phyloP scores from a whole-genome alignment of 2,113 vertebrate genomes.

The Alouatta palliata region DNA sequence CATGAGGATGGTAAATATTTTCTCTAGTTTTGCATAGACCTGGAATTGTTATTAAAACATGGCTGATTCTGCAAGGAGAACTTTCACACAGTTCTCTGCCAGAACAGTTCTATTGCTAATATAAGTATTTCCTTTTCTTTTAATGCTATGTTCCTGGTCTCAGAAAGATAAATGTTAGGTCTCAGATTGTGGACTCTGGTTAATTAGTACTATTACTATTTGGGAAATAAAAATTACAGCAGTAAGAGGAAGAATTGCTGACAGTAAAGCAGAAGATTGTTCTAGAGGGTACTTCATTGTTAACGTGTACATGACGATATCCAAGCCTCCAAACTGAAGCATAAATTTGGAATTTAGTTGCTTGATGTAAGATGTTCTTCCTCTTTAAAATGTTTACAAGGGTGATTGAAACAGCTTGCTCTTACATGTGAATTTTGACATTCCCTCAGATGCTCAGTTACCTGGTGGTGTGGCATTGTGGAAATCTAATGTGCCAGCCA shows the following conservation, averaged over 20 bases:
- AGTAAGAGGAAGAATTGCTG: not conserved
- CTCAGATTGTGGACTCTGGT: not conserved
- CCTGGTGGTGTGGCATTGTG: not conserved
- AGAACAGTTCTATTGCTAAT: not conserved
- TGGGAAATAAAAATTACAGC: not conserved
- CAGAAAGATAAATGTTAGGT: not conserved
- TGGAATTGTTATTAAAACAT: not conserved
- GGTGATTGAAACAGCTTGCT: not conserved
- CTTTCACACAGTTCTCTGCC: not conserved
- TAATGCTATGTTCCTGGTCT: not conserved
- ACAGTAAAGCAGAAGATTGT: not conserved
- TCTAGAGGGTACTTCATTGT: not conserved
- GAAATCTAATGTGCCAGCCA: conserved; percentile 15
- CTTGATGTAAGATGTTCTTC: not conserved
- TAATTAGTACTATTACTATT: not conserved
- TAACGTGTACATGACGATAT: not conserved
- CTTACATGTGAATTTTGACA: not conserved
- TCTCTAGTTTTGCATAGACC: not conserved
- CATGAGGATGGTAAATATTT: not conserved
- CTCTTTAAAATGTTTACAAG: not conserved
- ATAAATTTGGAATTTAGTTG: not conserved
- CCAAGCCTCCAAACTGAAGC: not conserved
- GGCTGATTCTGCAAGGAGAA: not conserved
- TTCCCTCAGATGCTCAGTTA: not conserved
- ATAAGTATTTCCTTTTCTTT: not conserved